phyloP scores from a whole-genome alignment of 2,888 invertebrate species.

The Drosophila quasianomalipes region DNA sequence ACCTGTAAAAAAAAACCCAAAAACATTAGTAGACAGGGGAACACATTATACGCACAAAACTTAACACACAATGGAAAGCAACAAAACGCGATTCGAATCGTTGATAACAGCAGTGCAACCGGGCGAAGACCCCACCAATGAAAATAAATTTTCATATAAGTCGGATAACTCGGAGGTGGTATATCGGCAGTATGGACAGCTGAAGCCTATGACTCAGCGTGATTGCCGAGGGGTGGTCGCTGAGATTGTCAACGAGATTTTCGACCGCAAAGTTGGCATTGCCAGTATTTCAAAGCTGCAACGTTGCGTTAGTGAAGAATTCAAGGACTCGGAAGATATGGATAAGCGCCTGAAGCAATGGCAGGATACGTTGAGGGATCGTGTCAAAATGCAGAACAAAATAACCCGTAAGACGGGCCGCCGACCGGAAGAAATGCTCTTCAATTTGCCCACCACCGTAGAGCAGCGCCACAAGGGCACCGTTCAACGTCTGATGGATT shows the following conservation, averaged over 20 bases:
- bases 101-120: slow-evolving; percentile 1
- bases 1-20: neutral
- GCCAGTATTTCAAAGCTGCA: slow-evolving; percentile 22
- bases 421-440: slow-evolving; percentile 59
- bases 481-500: slow-evolving; percentile 72
- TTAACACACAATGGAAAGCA: neutral
- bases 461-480: slow-evolving; percentile 73
- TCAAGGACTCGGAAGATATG: slow-evolving; percentile 47
- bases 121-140: neutral
- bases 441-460: slow-evolving; percentile 65
- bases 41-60: slow-evolving; percentile 1
- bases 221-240: slow-evolving; percentile 36
- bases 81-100: slow-evolving; percentile 7
- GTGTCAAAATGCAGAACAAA: slow-evolving; percentile 50
- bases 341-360: slow-evolving; percentile 76
- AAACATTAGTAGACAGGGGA: neutral
- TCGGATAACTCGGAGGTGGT: slow-evolving; percentile 18
- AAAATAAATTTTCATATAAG: slow-evolving; percentile 14
- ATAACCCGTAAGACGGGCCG: slow-evolving; percentile 62
- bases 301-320: slow-evolving; percentile 9
- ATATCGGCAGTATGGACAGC: neutral
- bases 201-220: slow-evolving; percentile 13
- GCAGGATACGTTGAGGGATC: slow-evolving; percentile 67
- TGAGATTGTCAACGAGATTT: slow-evolving; percentile 42
- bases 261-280: slow-evolving; percentile 8